Evolutionary conservation across 1,140 invertebrate genomes (phyloP).

Genomic region (Lordiphosa collinella): DNA sequence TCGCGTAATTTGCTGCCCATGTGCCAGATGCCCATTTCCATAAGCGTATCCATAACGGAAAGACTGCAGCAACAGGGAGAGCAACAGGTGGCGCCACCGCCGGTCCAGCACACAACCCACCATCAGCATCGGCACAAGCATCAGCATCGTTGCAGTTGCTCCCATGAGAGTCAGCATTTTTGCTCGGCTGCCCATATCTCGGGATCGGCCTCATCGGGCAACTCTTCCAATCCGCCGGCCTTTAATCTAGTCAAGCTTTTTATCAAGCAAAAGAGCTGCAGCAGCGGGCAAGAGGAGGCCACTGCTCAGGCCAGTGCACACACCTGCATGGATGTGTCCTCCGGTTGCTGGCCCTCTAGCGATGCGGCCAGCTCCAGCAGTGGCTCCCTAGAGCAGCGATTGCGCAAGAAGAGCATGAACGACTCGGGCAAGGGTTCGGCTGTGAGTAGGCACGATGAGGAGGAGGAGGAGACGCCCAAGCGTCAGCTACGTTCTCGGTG

Average conservation of each 20-base stretch:
- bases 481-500: conserved; percentile 43
- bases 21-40: conserved; percentile 79
- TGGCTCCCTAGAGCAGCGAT: conserved; percentile 65
- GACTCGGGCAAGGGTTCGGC: conserved; percentile 81
- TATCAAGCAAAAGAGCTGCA: conserved; percentile 91
- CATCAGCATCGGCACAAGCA: conserved; percentile 66
- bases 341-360: conserved; percentile 82
- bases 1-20: conserved; percentile 73
- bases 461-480: conserved; percentile 59
- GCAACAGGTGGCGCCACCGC: conserved; percentile 18
- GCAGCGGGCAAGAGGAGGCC: conserved; percentile 80
- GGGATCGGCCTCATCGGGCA: conserved; percentile 71
- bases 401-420: conserved; percentile 79
- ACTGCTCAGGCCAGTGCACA: conserved; percentile 62
- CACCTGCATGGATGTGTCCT: conserved; percentile 84
- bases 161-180: conserved; percentile 78
- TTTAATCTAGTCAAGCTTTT: conserved; percentile 93
- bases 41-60: conserved; percentile 64
- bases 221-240: conserved; percentile 75
- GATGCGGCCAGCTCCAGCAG: conserved; percentile 73
- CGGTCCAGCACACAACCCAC: conserved; percentile 13
- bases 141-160: conserved; percentile 65
- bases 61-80: conserved; percentile 46
- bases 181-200: conserved; percentile 40
- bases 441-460: conserved; percentile 79